These are phyloP conservation scores for Hemitrygon akajei DNA, from an alignment of 2,797 vertebrate species.

Conservation along the genomic window DNA sequence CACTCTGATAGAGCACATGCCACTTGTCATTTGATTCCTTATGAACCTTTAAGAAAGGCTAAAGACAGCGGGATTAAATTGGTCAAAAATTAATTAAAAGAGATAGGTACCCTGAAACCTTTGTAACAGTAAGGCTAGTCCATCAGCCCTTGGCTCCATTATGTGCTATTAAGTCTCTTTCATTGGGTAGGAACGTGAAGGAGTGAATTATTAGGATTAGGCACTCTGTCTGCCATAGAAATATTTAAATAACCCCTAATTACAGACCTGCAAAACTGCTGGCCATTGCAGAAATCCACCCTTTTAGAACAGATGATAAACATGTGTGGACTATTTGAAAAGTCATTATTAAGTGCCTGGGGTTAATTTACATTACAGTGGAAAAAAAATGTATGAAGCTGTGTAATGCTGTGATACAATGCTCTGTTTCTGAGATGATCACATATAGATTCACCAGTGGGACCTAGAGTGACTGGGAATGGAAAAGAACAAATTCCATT, in stretches of 20 bases:
- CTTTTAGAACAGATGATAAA: neutral
- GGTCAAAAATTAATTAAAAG: conserved; percentile 39
- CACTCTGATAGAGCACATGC: conserved; percentile 44
- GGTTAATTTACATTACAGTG: conserved; percentile 6
- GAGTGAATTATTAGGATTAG: conserved; percentile 37
- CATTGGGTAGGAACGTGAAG: conserved; percentile 37
- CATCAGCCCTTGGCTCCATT: conserved; percentile 40
- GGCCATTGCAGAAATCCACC: conserved; percentile 34
- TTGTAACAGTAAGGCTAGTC: conserved; percentile 34
- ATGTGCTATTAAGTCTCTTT: conserved; percentile 23
- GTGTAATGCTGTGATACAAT: neutral
- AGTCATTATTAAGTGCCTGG: neutral
- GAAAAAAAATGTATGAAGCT: conserved; percentile 18
- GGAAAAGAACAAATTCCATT: conserved; percentile 15
- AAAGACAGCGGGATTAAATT: conserved; percentile 44
- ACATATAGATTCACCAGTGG: neutral
- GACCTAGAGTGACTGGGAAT: neutral
- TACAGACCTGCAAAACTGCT: neutral
- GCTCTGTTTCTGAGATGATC: neutral
- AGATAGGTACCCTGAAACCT: conserved; percentile 38
- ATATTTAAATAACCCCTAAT: conserved; percentile 36
- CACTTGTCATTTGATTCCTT: conserved; percentile 39
- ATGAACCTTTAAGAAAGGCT: conserved; percentile 43
- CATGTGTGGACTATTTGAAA: conserved; percentile 13
- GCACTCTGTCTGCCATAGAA: neutral